Evolutionary conservation across 2,797 vertebrate species (phyloP).

Genomic region (Microctenopoma lineatum): DNA sequence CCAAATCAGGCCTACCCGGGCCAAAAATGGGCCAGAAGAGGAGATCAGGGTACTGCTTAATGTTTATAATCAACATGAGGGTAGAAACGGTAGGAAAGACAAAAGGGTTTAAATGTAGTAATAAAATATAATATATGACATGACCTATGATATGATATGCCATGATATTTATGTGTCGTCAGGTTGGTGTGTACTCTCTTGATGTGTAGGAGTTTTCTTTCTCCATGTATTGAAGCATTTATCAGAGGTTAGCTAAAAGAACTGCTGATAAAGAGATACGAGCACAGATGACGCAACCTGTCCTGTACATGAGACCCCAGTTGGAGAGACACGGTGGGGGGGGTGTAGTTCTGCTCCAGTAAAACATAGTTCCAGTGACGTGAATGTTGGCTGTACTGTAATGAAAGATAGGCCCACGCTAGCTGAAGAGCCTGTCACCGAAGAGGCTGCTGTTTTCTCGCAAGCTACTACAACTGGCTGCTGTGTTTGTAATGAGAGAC

Average conservation of each 20-base stretch:
- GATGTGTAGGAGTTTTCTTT: conserved; percentile 89
- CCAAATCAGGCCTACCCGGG: conserved; percentile 76
- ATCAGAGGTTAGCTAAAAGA: conserved; percentile 79
- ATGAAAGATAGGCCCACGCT: conserved; percentile 42
- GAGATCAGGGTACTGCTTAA: conserved; percentile 81
- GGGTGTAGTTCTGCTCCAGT: conserved; percentile 62
- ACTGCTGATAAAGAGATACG: conserved; percentile 50
- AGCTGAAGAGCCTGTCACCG: conserved; percentile 39
- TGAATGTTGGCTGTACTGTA: conserved; percentile 74
- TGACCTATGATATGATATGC: conserved; percentile 85
- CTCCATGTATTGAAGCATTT: conserved; percentile 90
- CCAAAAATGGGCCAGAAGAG: conserved; percentile 76
- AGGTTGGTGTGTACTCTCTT: conserved; percentile 87
- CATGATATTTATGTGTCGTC: conserved; percentile 90
- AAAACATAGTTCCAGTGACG: conserved; percentile 74
- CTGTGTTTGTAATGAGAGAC: conserved; percentile 49
- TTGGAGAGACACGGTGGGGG: conserved; percentile 52
- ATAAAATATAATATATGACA: conserved; percentile 77
- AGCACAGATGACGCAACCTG: conserved; percentile 45
- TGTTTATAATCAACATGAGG: conserved; percentile 77
- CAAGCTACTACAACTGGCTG: conserved; percentile 52
- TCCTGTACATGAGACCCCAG: conserved; percentile 43
- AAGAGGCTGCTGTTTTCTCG: conserved; percentile 43
- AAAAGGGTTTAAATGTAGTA: conserved; percentile 75
- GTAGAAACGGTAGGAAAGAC: conserved; percentile 68